Percentiles rank a stretch among this genome's conserved stretches.
Evolutionary conservation across 2,113 vertebrate species (phyloP).

Genomic region (Thoracochromis brauschi): DNA sequence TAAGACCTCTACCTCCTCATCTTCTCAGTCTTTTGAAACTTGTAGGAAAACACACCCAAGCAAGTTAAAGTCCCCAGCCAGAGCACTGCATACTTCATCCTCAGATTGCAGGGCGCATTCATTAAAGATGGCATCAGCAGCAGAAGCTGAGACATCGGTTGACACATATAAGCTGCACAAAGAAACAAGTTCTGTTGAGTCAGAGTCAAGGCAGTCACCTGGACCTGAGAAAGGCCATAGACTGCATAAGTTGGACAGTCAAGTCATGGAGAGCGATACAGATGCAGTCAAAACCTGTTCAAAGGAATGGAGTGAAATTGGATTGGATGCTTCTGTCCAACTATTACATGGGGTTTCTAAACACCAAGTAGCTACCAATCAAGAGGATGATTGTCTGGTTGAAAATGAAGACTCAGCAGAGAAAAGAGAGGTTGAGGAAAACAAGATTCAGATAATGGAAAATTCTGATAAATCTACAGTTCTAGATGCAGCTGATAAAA

Average conservation of each 20-base stretch:
- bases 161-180: neutral
- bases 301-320: neutral
- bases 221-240: neutral
- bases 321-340: neutral
- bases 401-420: neutral
- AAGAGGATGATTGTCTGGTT: neutral
- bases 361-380: neutral
- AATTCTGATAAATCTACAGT: neutral
- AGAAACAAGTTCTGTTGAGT: neutral
- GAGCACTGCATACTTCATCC: neutral
- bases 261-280: neutral
- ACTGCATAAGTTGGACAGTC: neutral
- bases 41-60: neutral
- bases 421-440: neutral
- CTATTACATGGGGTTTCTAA: neutral
- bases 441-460: neutral
- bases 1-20: neutral
- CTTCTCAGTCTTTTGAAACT: neutral
- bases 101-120: neutral
- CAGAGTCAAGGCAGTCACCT: neutral
- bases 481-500: neutral
- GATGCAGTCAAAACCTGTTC: neutral
- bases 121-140: neutral
- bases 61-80: neutral
- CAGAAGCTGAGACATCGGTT: neutral